A percentile compares a stretch with the other conserved stretches of the same genome.
Conservation (phyloP, 2,113 vertebrate species). For the Zingel zingel region DNA sequence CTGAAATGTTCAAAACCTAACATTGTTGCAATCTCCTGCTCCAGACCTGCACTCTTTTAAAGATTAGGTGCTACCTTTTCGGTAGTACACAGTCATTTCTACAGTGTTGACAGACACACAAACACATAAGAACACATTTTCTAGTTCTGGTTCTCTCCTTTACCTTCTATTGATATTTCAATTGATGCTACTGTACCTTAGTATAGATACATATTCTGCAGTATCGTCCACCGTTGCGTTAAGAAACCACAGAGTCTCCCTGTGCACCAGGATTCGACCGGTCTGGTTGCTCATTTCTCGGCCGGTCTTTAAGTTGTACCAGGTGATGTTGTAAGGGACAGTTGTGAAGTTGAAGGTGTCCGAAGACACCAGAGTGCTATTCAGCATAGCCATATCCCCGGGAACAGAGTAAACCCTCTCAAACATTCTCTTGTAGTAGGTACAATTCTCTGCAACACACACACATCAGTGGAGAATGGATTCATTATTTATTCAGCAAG, state of each 20-base stretch:
- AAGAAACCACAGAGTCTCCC: conserved; percentile 87
- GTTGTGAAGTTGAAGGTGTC: conserved; percentile 38
- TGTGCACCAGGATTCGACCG: conserved; percentile 76
- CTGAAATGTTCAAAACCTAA: too few species aligned
- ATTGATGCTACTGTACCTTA: conserved; percentile 76
- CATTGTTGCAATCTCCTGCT: too few species aligned
- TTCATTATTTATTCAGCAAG: not conserved
- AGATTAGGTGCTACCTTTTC: not conserved
- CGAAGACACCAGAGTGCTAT: conserved; percentile 62
- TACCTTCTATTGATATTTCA: not conserved
- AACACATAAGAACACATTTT: not conserved
- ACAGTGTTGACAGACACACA: not conserved
- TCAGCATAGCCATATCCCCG: conserved; percentile 74
- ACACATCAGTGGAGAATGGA: not conserved
- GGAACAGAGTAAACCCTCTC: conserved; percentile 74
- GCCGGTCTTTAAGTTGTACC: conserved; percentile 83
- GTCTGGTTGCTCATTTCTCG: conserved; percentile 59
- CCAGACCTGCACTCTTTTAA: not conserved
- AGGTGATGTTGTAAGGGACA: conserved; percentile 81
- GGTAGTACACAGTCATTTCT: not conserved
- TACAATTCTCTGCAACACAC: conserved; percentile 74
- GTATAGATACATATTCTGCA: conserved; percentile 84
- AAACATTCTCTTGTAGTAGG: conserved; percentile 51
- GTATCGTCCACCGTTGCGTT: conserved; percentile 81
- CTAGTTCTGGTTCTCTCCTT: not conserved